Evolutionary conservation across 1,140 invertebrate genomes (phyloP).

Genomic region (Gonatopus flavifemur): DNA sequence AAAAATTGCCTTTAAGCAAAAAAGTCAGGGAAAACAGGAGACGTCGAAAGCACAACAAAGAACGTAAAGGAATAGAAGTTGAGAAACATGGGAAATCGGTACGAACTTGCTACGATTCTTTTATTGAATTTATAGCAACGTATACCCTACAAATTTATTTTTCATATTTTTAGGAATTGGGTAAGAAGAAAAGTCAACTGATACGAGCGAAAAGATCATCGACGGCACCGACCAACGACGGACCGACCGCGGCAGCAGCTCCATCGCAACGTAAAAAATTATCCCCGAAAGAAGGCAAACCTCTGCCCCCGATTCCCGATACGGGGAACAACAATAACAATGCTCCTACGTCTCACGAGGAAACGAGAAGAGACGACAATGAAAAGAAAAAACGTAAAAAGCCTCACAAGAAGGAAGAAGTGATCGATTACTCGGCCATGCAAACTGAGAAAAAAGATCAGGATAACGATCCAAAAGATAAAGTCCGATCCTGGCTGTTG

Average conservation of each 20-base stretch:
- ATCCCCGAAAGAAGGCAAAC: slow-evolving; percentile 40
- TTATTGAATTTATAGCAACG: no score
- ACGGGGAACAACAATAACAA: slow-evolving; percentile 30
- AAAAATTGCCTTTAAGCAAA: slow-evolving; percentile 62
- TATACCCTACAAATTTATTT: no score
- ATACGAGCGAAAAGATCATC: slow-evolving; percentile 13
- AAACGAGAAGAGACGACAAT: slow-evolving; percentile 16
- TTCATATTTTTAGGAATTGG: no score
- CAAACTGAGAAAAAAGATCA: slow-evolving; percentile 61
- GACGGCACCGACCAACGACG: slow-evolving; percentile 17
- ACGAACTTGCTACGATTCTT: no score
- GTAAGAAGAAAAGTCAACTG: slow-evolving; percentile 44
- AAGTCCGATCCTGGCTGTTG: slow-evolving; percentile 82
- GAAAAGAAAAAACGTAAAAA: slow-evolving; percentile 58
- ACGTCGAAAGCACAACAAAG: slow-evolving; percentile 48
- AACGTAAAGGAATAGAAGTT: neutral
- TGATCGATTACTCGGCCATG: slow-evolving; percentile 74
- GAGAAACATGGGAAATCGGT: no score
- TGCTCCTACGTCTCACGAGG: neutral
- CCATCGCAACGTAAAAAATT: slow-evolving; percentile 13
- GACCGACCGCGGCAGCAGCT: slow-evolving; percentile 11
- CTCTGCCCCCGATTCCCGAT: no score
- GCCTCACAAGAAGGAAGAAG: slow-evolving; percentile 64
- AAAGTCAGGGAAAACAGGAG: slow-evolving; percentile 61
- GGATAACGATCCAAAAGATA: slow-evolving; percentile 70